Conservation (phyloP, 2,888 invertebrate species). For the Ernsta delagoae region DNA sequence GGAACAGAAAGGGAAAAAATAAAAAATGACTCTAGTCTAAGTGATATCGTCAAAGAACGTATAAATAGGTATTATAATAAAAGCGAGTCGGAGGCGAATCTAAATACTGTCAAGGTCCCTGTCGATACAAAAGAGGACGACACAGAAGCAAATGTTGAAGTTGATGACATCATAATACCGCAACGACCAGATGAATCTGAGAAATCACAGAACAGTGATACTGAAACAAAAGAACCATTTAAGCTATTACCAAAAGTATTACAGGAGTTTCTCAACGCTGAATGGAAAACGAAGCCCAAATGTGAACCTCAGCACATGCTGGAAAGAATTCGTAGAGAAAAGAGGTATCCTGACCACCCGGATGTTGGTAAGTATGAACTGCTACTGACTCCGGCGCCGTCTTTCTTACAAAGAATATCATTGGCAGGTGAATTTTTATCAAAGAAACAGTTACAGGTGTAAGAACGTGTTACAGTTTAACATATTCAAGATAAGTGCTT, state of each 20-base stretch:
- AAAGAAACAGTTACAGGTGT: constrained; percentile 72
- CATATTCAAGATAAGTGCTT: no score
- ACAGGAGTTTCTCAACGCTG: constrained; percentile 82
- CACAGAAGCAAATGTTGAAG: constrained; percentile 51
- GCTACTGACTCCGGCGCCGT: constrained; percentile 92
- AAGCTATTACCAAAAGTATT: constrained; percentile 83
- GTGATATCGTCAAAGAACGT: constrained; percentile 67
- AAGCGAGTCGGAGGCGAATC: constrained; percentile 48
- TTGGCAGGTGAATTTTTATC: constrained; percentile 90
- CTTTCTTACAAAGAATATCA: constrained; percentile 91
- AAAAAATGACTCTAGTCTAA: constrained; percentile 64
- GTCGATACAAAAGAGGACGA: constrained; percentile 45
- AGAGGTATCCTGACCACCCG: constrained; percentile 84
- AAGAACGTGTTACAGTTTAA: no score
- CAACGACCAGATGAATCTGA: constrained; percentile 52
- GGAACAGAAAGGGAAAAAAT: constrained; percentile 72
- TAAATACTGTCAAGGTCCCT: constrained; percentile 25
- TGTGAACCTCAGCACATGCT: constrained; percentile 90
- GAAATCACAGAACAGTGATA: constrained; percentile 57
- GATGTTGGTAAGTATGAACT: constrained; percentile 87
- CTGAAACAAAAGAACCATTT: constrained; percentile 63
- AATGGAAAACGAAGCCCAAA: constrained; percentile 78
- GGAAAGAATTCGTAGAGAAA: constrained; percentile 88
- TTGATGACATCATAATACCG: constrained; percentile 73
- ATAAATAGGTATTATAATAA: constrained; percentile 62